These are phyloP conservation scores for Lepidurus apus DNA, from an alignment of 1,140 invertebrate species.

Conservation along the genomic window DNA sequence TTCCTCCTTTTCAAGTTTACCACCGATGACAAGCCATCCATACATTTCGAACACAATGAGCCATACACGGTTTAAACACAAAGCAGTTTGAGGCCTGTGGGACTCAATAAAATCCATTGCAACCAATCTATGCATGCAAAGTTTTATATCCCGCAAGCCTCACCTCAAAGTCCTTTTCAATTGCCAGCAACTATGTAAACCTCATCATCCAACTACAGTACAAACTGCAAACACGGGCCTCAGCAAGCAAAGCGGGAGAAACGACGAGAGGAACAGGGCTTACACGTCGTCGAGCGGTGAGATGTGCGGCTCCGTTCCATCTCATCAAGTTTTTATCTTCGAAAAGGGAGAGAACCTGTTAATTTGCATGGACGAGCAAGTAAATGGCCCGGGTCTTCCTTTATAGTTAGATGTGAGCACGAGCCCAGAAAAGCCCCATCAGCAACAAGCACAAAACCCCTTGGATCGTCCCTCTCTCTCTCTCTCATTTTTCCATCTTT, in stretches of 20 bases:
- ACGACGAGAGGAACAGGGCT: too few species aligned
- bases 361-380: background rate
- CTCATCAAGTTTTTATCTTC: background rate
- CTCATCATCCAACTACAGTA: background rate
- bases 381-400: background rate
- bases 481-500: background rate
- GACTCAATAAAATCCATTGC: background rate
- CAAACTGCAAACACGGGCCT: background rate
- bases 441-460: background rate
- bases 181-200: too few species aligned
- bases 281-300: too few species aligned
- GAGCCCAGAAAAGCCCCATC: background rate
- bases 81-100: background rate
- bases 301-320: background rate
- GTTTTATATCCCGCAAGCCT: background rate
- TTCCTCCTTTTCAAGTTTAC: background rate
- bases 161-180: background rate
- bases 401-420: background rate
- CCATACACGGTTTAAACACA: background rate
- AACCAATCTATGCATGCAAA: slow-evolving; percentile 13
- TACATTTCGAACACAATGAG: background rate
- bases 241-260: too few species aligned
- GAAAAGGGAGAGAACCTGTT: background rate
- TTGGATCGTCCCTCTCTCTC: too few species aligned
- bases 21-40: background rate